Evolutionary conservation across 2,113 vertebrate species (phyloP).

Genomic region (Noturus placidus): DNA sequence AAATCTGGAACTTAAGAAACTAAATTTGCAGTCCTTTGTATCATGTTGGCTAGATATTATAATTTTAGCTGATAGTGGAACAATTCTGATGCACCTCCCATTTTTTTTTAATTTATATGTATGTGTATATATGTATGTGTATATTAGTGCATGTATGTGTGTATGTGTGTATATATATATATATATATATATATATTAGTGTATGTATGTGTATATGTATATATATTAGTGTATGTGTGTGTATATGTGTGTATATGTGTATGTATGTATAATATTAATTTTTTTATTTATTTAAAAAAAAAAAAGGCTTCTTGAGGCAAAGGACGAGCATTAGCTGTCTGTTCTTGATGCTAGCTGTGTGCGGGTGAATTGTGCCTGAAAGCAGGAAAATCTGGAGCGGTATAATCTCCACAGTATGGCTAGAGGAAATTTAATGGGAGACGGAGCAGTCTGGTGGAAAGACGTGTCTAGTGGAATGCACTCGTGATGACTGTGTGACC

Average conservation of each 20-base stretch:
- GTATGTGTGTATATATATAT: too few species aligned
- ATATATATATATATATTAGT: too few species aligned
- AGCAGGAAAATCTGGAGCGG: constrained; percentile 28
- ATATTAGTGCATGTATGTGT: too few species aligned
- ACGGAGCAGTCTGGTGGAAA: constrained; percentile 42
- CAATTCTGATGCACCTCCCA: not conserved
- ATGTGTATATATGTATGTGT: too few species aligned
- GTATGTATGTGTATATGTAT: too few species aligned
- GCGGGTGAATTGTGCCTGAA: constrained; percentile 21
- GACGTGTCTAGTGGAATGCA: constrained; percentile 46
- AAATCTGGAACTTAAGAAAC: not conserved
- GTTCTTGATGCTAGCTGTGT: not conserved
- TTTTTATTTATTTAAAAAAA: too few species aligned
- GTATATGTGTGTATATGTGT: too few species aligned
- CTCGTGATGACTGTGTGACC: constrained; percentile 47
- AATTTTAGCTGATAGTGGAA: not conserved
- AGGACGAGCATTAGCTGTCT: not conserved
- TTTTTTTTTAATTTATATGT: not conserved
- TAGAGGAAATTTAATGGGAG: constrained; percentile 54
- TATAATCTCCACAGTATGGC: constrained; percentile 52
- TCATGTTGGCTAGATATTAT: not conserved
- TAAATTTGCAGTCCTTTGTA: not conserved
- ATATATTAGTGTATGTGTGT: too few species aligned
- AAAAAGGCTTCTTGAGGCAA: not conserved
- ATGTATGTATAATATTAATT: too few species aligned